phyloP scores from a whole-genome alignment of 2,888 invertebrate species.

The Leptinotarsa rubiginosa region DNA sequence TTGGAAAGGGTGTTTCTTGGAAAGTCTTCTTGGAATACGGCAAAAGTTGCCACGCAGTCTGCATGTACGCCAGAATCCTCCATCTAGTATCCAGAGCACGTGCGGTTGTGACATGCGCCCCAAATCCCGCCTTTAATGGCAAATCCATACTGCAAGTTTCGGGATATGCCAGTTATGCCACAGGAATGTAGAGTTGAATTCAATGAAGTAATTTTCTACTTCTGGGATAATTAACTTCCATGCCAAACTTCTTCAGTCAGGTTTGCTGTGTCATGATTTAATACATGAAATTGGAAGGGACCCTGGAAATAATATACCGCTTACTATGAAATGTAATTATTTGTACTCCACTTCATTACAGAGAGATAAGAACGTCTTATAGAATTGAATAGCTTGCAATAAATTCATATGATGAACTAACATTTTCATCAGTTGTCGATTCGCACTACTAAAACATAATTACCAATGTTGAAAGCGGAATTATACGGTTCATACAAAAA shows the following conservation, averaged over 20 bases:
- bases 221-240: constrained; percentile 8
- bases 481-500: no score
- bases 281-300: neutral
- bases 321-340: no score
- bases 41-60: constrained; percentile 36
- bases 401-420: no score
- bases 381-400: no score
- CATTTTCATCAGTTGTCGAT: no score
- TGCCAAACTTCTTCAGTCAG: neutral
- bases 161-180: constrained; percentile 38
- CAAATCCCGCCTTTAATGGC: constrained; percentile 57
- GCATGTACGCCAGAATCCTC: constrained; percentile 24
- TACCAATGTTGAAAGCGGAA: no score
- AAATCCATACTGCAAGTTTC: constrained; percentile 59
- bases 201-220: constrained; percentile 11
- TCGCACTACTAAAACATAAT: no score
- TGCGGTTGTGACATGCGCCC: constrained; percentile 57
- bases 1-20: constrained; percentile 9
- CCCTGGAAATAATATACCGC: no score
- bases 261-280: constrained; percentile 4
- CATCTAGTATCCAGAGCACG: constrained; percentile 55
- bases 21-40: constrained; percentile 17
- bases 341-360: no score
- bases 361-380: no score
- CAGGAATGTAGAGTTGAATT: constrained; percentile 31